These are phyloP conservation scores for Pygoscelis adeliae DNA, from an alignment of 2,113 vertebrate genomes.

Conservation along the genomic window DNA sequence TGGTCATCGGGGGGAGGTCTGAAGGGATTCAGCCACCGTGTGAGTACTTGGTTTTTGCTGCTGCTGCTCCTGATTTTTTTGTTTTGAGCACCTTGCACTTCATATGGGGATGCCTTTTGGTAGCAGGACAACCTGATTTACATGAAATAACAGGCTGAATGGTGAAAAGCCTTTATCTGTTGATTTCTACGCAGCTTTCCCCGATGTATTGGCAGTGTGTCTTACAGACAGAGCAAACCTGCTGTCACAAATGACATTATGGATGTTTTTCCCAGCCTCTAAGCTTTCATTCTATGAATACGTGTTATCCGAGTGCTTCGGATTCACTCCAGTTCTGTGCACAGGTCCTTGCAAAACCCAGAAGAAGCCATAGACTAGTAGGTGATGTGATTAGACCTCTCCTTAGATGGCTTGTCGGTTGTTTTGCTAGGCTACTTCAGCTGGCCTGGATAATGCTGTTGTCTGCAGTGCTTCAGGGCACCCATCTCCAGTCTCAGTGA, in stretches of 20 bases:
- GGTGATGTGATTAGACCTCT: background rate
- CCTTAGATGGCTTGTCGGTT: background rate
- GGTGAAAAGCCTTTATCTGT: conserved; percentile 11
- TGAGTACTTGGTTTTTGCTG: background rate
- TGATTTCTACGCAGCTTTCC: conserved; percentile 30
- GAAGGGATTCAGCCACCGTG: background rate
- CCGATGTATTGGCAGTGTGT: background rate
- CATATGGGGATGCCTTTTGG: background rate
- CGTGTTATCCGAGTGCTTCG: accelerated
- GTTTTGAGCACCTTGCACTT: background rate
- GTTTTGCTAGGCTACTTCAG: background rate
- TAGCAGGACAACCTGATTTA: conserved; percentile 14
- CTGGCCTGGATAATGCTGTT: background rate
- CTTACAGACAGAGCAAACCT: conserved; percentile 24
- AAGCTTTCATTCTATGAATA: background rate
- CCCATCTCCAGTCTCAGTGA: background rate
- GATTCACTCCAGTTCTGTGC: background rate
- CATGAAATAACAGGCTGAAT: background rate
- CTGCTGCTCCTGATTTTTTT: background rate
- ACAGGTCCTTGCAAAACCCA: background rate
- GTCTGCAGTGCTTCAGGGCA: background rate
- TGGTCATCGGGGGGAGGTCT: accelerated
- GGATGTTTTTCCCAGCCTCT: background rate
- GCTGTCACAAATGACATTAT: background rate
- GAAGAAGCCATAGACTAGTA: background rate